Conservation (phyloP, 2,113 vertebrate genomes). For the Lates calcarifer region DNA sequence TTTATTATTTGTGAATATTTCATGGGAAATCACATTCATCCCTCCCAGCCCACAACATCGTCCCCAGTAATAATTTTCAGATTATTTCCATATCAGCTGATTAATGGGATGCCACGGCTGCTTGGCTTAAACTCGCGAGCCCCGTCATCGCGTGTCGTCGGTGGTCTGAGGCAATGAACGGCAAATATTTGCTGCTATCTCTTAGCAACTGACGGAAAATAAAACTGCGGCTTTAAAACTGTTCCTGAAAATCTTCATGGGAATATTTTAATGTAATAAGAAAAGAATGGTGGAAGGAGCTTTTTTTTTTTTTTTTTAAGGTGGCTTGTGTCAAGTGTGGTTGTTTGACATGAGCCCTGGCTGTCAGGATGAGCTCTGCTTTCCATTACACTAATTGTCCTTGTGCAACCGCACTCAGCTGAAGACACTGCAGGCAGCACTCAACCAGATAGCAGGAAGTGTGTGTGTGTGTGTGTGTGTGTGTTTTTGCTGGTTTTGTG, state of each 20-base stretch:
- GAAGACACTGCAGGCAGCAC: conserved; percentile 40
- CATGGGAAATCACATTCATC: conserved; percentile 24
- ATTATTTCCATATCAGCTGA: conserved; percentile 42
- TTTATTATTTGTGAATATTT: conserved; percentile 52
- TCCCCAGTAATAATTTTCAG: conserved; percentile 25
- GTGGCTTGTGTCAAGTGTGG: neutral
- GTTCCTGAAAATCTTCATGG: neutral
- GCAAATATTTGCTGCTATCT: conserved; percentile 9
- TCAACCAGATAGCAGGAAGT: conserved; percentile 29
- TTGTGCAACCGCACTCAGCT: conserved; percentile 15
- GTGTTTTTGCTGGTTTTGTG: neutral
- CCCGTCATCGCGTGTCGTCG: too few relatives aligned
- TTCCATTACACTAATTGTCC: conserved; percentile 61
- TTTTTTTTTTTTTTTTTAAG: neutral
- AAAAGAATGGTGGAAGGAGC: neutral
- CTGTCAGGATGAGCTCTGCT: conserved; percentile 53
- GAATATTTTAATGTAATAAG: conserved; percentile 1
- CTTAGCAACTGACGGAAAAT: neutral
- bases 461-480: conserved; percentile 2
- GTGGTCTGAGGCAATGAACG: neutral
- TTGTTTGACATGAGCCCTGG: conserved; percentile 33
- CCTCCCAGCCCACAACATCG: conserved; percentile 26
- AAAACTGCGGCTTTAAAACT: neutral
- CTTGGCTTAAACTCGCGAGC: neutral
- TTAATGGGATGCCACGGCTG: neutral